Percentiles rank a stretch among this genome's conserved stretches.
phyloP scores from a whole-genome alignment of 2,888 invertebrate species.

The Xestia rhomboidea region DNA sequence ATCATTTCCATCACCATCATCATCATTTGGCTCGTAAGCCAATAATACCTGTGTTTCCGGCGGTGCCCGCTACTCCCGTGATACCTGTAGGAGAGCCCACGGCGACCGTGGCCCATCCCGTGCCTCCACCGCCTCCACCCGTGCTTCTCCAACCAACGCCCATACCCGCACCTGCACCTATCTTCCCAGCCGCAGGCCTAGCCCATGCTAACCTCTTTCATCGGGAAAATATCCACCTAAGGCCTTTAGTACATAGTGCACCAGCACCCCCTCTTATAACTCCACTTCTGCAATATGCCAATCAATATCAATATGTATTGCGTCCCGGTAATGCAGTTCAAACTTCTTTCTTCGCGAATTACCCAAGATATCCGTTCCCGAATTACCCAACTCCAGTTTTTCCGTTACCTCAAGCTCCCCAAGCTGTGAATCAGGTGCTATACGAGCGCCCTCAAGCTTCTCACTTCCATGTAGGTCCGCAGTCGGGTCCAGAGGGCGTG shows the following conservation, averaged over 20 bases:
- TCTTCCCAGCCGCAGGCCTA: constrained; percentile 66
- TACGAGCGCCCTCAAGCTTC: constrained; percentile 78
- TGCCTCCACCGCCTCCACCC: constrained; percentile 77
- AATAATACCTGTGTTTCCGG: constrained; percentile 77
- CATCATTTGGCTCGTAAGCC: constrained; percentile 84
- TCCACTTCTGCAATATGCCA: constrained; percentile 72
- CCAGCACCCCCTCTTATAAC: constrained; percentile 74
- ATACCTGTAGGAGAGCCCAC: constrained; percentile 76
- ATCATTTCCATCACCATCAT: constrained; percentile 87
- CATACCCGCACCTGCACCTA: constrained; percentile 68
- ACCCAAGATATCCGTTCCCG: constrained; percentile 84
- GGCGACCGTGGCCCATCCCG: constrained; percentile 74
- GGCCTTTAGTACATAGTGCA: constrained; percentile 75
- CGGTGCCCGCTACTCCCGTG: constrained; percentile 74
- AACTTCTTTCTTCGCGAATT: constrained; percentile 86
- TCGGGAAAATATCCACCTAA: constrained; percentile 76
- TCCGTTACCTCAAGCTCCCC: constrained; percentile 71
- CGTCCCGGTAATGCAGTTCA: constrained; percentile 87
- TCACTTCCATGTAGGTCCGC: constrained; percentile 76
- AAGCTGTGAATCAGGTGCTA: constrained; percentile 67
- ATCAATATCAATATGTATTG: constrained; percentile 82
- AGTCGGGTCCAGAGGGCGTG: constrained; percentile 70
- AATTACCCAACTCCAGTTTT: constrained; percentile 79
- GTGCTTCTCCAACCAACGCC: constrained; percentile 70
- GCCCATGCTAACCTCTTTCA: constrained; percentile 70